Evolutionary conservation across 2,113 vertebrate species (phyloP), one percentile per base, ranked within the genome.

Genomic region (Elaphurus davidianus): DNA sequence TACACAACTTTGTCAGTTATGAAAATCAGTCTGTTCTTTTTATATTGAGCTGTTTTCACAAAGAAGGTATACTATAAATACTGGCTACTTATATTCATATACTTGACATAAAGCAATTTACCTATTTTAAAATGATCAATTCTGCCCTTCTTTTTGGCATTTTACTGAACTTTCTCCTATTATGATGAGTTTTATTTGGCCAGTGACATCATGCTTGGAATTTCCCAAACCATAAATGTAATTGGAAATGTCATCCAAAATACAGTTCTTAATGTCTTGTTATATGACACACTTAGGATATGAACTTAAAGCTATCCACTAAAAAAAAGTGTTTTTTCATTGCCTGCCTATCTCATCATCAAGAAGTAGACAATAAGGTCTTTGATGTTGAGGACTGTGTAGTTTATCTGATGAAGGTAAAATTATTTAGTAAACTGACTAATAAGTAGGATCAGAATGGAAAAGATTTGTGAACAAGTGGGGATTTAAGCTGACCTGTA

Each of bases 1-100:
- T 86, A 94, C 0, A 84, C 21, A 28, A 67, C 71, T 95, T 83
- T 86, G 2, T 96, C 57, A 64, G 40, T 54, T 87, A 55, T 50
- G 47, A 94, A 97, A 84, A 83, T 64, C 14, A 43, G 23, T 45
- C 55, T 97, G 5, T 60, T 57, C 36, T 64, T 95, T 92, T 89
- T 50, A 91, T 91, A 76, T 59, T 91, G 60, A 97, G 78, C 33
- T 96, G 12, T 90, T 96, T 94, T 33, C 21, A 60, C 94, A 71
- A 55, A 83, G 81, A 62, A 94, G 17, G 15, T 54, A 19, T 50
- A 90, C 13, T 86, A 92, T 91, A 94, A 86, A 94, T 7, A 1
- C 28, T n/a, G 45, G 27, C 76, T 94, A 76, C 28, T 90, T 90
- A 47, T 3, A 57, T 59, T 33, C 15, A 91, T 47, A 50, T 7